Percentiles rank a stretch among this genome's conserved stretches.
These are phyloP conservation scores for Formica selysi DNA, from an alignment of 1,140 invertebrate species.

Conservation along the genomic window DNA sequence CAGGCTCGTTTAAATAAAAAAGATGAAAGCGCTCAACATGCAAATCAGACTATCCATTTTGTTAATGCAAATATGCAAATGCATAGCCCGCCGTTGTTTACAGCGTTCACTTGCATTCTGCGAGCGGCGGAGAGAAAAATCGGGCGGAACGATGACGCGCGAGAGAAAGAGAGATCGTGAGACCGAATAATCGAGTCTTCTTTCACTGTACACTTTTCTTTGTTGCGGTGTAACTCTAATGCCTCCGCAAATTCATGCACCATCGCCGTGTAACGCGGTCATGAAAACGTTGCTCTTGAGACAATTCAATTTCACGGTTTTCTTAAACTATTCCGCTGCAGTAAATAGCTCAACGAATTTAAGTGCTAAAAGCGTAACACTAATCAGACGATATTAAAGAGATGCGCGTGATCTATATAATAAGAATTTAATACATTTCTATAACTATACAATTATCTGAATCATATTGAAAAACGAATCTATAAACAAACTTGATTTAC, in stretches of 20 bases:
- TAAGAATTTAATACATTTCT: neutral
- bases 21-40: conserved; percentile 75
- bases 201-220: conserved; percentile 49
- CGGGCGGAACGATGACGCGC: conserved; percentile 64
- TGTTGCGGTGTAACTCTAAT: conserved; percentile 66
- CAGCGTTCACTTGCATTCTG: conserved; percentile 60
- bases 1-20: conserved; percentile 72
- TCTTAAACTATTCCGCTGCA: conserved; percentile 24
- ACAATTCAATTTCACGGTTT: conserved; percentile 60
- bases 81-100: conserved; percentile 68
- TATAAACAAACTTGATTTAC: neutral
- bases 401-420: no score
- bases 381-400: conserved; percentile 17
- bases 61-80: conserved; percentile 76
- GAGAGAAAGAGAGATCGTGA: conserved; percentile 62
- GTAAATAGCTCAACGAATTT: conserved; percentile 9
- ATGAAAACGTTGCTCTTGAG: conserved; percentile 50
- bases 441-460: neutral
- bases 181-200: conserved; percentile 74
- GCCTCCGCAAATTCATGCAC: conserved; percentile 57
- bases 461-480: neutral
- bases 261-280: conserved; percentile 1
- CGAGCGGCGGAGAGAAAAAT: conserved; percentile 67
- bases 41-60: conserved; percentile 75
- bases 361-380: conserved; percentile 26